Evolutionary conservation across 2,888 invertebrate genomes (phyloP).

Genomic region (Drosophila leonis): DNA sequence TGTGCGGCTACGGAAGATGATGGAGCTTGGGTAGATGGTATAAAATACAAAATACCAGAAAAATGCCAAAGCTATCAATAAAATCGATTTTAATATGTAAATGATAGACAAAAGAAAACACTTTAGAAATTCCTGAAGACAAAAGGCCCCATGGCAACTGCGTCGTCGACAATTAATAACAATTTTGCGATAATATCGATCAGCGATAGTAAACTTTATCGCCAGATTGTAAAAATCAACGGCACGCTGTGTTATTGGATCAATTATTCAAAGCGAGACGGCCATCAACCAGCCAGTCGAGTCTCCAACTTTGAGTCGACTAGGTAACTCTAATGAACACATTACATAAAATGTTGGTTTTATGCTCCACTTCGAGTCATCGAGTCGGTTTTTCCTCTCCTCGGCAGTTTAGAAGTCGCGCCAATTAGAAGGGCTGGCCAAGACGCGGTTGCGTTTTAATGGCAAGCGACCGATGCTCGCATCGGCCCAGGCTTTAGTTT

Average conservation of each 20-base stretch:
- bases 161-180: slow-evolving; percentile 67
- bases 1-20: slow-evolving; percentile 28
- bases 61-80: slow-evolving; percentile 64
- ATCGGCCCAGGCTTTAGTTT: slow-evolving; percentile 56
- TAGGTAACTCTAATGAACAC: slow-evolving; percentile 73
- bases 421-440: slow-evolving; percentile 69
- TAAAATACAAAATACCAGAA: slow-evolving; percentile 67
- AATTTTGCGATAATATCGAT: slow-evolving; percentile 78
- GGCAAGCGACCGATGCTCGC: slow-evolving; percentile 54
- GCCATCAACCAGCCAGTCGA: slow-evolving; percentile 14
- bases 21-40: slow-evolving; percentile 20
- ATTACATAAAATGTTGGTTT: slow-evolving; percentile 77
- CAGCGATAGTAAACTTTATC: slow-evolving; percentile 73
- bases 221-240: slow-evolving; percentile 78
- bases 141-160: slow-evolving; percentile 5
- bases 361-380: slow-evolving; percentile 68
- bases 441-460: slow-evolving; percentile 58
- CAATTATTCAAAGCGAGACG: slow-evolving; percentile 63
- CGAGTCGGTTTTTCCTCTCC: slow-evolving; percentile 32
- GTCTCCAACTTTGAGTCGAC: slow-evolving; percentile 13
- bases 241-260: slow-evolving; percentile 74
- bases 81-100: slow-evolving; percentile 69
- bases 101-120: slow-evolving; percentile 60
- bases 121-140: slow-evolving; percentile 46
- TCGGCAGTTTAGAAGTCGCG: slow-evolving; percentile 38